Conservation (phyloP, 92 coral and sea anemone species). For the Zoanthus solanderi region DNA sequence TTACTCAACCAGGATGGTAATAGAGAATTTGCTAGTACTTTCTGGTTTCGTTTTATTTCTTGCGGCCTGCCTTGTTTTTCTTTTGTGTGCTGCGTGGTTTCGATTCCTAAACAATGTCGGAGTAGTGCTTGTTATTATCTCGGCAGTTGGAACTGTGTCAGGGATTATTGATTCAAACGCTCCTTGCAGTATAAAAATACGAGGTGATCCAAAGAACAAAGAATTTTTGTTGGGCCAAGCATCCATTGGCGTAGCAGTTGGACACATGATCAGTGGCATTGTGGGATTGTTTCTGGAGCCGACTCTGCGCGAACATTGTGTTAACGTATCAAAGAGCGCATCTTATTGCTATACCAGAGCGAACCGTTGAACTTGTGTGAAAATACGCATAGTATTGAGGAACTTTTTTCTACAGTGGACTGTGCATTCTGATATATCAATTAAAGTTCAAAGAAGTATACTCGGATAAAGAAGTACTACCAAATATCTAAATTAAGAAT, state of each 20-base stretch:
- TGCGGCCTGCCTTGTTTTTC: conserved; percentile 10
- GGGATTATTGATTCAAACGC: conserved; percentile 37
- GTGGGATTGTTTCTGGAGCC: conserved; percentile 46
- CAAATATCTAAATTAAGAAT: too few species aligned
- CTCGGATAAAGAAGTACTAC: too few species aligned
- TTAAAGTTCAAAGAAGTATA: too few species aligned
- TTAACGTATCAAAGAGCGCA: neutral
- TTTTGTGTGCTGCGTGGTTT: conserved; percentile 35
- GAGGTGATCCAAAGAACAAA: conserved; percentile 20
- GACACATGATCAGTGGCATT: conserved; percentile 44
- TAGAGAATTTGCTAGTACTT: neutral
- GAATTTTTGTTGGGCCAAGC: conserved; percentile 30
- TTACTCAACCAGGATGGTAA: neutral
- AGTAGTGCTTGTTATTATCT: neutral
- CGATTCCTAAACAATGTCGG: conserved; percentile 17
- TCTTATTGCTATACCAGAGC: conserved; percentile 33
- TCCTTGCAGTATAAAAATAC: conserved; percentile 11
- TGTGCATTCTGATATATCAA: too few species aligned
- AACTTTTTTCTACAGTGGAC: too few species aligned
- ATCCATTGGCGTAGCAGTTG: conserved; percentile 26
- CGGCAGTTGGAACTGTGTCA: neutral
- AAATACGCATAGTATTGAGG: too few species aligned
- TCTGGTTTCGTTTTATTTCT: neutral
- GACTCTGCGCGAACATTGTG: conserved; percentile 3
- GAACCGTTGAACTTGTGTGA: neutral